phyloP scores from a whole-genome alignment of 1,140 invertebrate species.

The Calliphora vicina region DNA sequence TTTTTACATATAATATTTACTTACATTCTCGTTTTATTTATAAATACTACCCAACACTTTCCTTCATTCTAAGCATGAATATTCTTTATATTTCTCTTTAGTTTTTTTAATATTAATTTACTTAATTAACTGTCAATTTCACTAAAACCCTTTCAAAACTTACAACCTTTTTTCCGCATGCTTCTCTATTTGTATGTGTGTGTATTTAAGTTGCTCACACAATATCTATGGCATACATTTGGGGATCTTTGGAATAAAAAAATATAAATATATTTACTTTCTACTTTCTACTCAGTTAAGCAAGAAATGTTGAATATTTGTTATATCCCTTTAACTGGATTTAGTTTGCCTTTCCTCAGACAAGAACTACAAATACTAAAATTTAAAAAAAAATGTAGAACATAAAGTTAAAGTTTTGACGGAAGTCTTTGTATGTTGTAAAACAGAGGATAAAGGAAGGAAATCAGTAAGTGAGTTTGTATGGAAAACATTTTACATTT shows the following conservation, averaged over 20 bases:
- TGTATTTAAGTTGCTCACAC: no score
- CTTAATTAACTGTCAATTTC: constrained; percentile 4
- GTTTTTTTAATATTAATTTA: not conserved
- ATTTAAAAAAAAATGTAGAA: not conserved
- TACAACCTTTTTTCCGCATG: no score
- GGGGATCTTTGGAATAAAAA: not conserved
- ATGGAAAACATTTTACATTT: no score
- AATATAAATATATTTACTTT: not conserved
- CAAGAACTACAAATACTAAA: no score
- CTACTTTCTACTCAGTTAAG: constrained; percentile 3
- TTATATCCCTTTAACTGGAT: not conserved
- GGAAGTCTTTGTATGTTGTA: not conserved
- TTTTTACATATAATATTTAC: no score
- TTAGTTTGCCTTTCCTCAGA: no score
- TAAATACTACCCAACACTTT: no score
- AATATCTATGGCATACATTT: not conserved
- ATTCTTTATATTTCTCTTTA: not conserved
- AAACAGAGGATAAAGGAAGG: not conserved
- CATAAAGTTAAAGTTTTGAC: not conserved
- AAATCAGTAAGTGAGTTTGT: not conserved
- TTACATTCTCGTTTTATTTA: no score
- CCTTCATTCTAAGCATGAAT: not conserved
- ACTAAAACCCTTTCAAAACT: not conserved
- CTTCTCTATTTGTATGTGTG: no score
- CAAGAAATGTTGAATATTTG: not conserved